phyloP scores from a whole-genome alignment of 2,888 invertebrate genomes.

The Agelastica alni region DNA sequence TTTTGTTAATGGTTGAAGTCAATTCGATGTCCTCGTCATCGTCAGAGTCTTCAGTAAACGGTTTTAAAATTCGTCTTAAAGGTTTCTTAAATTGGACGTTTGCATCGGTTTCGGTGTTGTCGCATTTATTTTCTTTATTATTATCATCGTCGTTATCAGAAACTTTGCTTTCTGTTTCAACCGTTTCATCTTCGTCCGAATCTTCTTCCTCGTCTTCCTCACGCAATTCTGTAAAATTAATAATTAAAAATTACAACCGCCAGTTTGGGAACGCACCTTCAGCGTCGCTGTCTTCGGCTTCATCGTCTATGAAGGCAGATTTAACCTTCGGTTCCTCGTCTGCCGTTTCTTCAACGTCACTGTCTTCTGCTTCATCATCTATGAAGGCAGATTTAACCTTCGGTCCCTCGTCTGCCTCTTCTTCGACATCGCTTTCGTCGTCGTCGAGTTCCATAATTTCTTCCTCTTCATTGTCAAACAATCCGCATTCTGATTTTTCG shows the following conservation, averaged over 20 bases:
- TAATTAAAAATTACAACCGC: too few species aligned
- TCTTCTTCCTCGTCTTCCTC: slow-evolving; percentile 22
- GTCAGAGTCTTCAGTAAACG: slow-evolving; percentile 49
- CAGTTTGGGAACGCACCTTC: too few species aligned
- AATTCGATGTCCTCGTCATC: slow-evolving; percentile 41
- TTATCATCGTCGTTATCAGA: slow-evolving; percentile 33
- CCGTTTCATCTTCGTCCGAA: slow-evolving; percentile 30
- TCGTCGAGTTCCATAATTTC: slow-evolving; percentile 59
- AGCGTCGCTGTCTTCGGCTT: slow-evolving; percentile 45
- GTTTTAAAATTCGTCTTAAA: slow-evolving; percentile 48
- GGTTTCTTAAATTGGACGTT: slow-evolving; percentile 40
- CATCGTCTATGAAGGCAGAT: slow-evolving; percentile 50
- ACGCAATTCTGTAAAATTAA: too few species aligned
- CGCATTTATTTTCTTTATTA: slow-evolving; percentile 33
- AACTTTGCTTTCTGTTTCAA: slow-evolving; percentile 13
- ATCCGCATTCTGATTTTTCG: slow-evolving; percentile 40
- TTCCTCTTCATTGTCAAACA: slow-evolving; percentile 59
- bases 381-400: slow-evolving; percentile 47
- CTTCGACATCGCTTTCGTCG: slow-evolving; percentile 55
- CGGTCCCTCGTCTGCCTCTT: slow-evolving; percentile 46
- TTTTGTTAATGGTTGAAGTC: slow-evolving; percentile 14
- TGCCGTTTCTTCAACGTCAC: slow-evolving; percentile 28
- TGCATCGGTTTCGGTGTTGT: slow-evolving; percentile 24
- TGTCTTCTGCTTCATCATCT: slow-evolving; percentile 50
- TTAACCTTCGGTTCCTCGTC: too few species aligned